Conservation (phyloP, 2,888 invertebrate species). For the Troides oblongomaculatus region DNA sequence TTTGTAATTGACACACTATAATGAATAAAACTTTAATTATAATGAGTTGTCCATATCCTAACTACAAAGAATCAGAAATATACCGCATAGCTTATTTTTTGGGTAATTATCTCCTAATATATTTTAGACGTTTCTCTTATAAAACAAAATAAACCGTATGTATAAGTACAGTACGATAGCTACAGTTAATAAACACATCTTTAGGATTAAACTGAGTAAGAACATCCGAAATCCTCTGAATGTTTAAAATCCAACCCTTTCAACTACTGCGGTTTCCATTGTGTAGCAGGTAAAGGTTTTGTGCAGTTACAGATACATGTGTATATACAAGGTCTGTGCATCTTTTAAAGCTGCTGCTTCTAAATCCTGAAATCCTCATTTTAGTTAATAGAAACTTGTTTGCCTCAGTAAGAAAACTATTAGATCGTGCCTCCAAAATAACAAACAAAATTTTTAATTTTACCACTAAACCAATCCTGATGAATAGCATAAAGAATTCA, state of each 20-base stretch:
- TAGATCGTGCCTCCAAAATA: too few species aligned
- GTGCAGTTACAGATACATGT: not conserved
- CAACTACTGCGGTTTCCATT: conserved; percentile 2
- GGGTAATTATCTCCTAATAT: not conserved
- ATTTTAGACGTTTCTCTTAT: not conserved
- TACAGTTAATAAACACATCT: not conserved
- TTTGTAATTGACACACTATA: not conserved
- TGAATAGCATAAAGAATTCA: too few species aligned
- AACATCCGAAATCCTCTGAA: not conserved
- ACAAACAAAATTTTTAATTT: too few species aligned
- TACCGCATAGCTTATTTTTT: not conserved
- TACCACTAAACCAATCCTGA: too few species aligned
- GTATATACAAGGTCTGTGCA: not conserved
- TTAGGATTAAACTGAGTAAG: not conserved
- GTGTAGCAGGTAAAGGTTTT: not conserved
- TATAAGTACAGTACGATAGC: not conserved
- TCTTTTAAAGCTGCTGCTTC: not conserved
- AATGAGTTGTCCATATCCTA: not conserved
- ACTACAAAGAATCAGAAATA: not conserved
- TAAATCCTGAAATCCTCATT: not conserved
- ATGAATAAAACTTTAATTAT: too few species aligned
- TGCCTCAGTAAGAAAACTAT: not conserved
- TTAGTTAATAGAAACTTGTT: not conserved
- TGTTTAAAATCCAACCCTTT: conserved; percentile 3
- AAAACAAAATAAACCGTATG: not conserved